Evolutionary conservation across 2,797 vertebrate genomes (phyloP).

Genomic region (Peromyscus eremicus): DNA sequence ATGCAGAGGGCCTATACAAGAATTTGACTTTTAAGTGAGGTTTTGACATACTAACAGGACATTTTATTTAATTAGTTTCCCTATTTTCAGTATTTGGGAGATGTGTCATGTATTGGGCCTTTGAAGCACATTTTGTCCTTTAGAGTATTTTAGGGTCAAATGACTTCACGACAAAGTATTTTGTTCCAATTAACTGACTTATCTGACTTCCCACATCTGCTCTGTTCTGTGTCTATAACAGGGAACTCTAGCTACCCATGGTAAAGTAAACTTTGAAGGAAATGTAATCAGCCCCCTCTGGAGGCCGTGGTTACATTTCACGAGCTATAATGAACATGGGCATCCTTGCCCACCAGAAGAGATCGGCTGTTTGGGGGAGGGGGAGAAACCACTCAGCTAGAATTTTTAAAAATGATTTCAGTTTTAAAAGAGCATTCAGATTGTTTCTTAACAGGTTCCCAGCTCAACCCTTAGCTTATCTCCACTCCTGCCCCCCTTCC

Average conservation of each 20-base stretch:
- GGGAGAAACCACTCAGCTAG: not conserved
- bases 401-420: conserved; percentile 13
- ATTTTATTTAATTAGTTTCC: conserved; percentile 45
- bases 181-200: not conserved
- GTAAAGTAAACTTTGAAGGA: not conserved
- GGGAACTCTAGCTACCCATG: not conserved
- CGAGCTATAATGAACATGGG: not conserved
- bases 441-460: not conserved
- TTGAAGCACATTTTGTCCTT: not conserved
- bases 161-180: not conserved
- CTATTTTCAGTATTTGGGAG: not conserved
- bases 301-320: conserved; percentile 7
- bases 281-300: not conserved
- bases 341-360: not conserved
- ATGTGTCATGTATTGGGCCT: conserved; percentile 36
- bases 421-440: not conserved
- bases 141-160: conserved; percentile 34
- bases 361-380: not conserved
- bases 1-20: not conserved
- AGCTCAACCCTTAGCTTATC: not conserved
- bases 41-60: conserved; percentile 1
- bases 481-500: not conserved
- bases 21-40: not conserved
- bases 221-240: not conserved
- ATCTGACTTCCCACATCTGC: not conserved